Conservation (phyloP, 2,888 invertebrate species). For the Leucophora obtusa region DNA sequence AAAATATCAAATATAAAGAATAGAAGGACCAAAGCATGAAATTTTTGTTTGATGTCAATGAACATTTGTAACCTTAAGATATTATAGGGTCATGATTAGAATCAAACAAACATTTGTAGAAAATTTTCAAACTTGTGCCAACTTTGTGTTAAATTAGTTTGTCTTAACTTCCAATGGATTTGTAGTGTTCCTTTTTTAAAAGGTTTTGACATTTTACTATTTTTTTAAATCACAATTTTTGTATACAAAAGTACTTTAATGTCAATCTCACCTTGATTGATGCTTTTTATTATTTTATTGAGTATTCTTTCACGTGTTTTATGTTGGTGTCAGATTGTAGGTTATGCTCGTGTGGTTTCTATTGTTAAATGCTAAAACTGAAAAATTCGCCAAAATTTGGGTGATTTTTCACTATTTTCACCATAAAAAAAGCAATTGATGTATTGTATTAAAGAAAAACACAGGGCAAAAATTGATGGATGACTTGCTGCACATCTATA, state of each 20-base stretch:
- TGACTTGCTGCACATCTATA: conserved; percentile 30
- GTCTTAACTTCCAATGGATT: not conserved
- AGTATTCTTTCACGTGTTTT: conserved; percentile 17
- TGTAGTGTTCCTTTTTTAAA: conserved; percentile 16
- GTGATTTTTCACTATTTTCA: conserved; percentile 66
- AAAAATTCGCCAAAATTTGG: conserved; percentile 54
- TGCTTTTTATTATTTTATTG: conserved; percentile 45
- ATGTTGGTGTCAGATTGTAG: conserved; percentile 8
- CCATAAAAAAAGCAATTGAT: conserved; percentile 66
- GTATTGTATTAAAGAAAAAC: conserved; percentile 14
- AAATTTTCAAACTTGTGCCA: conserved; percentile 10
- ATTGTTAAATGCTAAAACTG: conserved; percentile 56
- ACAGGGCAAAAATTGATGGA: conserved; percentile 68
- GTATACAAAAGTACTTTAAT: conserved; percentile 7
- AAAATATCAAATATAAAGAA: conserved; percentile 17
- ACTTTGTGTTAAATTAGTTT: not conserved
- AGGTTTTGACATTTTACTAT: conserved; percentile 39
- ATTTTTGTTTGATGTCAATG: conserved; percentile 17
- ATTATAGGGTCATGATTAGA: not conserved
- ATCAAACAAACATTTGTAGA: conserved; percentile 19
- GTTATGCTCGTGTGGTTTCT: conserved; percentile 71
- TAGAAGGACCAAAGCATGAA: conserved; percentile 17
- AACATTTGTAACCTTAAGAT: conserved; percentile 13
- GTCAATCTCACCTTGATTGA: conserved; percentile 65
- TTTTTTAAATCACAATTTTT: conserved; percentile 9